These are phyloP conservation scores for Pegoplata infirma DNA, from an alignment of 2,888 invertebrate genomes.

Conservation along the genomic window DNA sequence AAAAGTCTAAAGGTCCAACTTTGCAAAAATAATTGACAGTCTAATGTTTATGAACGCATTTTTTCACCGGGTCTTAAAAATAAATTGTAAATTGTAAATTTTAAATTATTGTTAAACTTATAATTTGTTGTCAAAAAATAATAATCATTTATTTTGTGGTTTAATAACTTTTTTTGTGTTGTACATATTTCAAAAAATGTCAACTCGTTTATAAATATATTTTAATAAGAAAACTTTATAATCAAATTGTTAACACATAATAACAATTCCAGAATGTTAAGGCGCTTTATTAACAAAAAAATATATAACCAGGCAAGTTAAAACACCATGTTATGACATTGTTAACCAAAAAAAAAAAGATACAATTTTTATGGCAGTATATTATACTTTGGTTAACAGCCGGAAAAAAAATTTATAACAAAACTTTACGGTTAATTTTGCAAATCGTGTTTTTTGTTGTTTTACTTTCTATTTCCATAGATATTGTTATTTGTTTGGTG, in stretches of 20 bases:
- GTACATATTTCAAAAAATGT: not conserved
- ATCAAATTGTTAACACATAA: constrained; percentile 36
- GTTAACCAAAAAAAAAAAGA: not conserved
- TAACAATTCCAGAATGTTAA: constrained; percentile 3
- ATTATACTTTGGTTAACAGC: not conserved
- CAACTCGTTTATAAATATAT: not conserved
- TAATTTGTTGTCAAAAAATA: not conserved
- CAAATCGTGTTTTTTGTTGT: constrained; percentile 17
- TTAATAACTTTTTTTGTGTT: not conserved
- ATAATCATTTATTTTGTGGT: too few relatives aligned
- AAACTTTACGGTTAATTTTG: constrained; percentile 16
- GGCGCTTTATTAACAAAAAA: not conserved
- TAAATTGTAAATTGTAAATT: too few relatives aligned
- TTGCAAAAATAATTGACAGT: too few relatives aligned
- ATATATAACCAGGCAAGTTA: not conserved
- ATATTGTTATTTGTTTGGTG: not conserved
- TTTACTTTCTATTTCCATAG: not conserved
- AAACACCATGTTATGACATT: too few relatives aligned
- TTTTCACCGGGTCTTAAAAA: too few relatives aligned
- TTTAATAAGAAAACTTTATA: constrained; percentile 55
- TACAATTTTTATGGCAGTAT: too few relatives aligned
- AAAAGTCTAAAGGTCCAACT: too few relatives aligned
- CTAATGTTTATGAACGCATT: too few relatives aligned
- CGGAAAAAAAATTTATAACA: not conserved
- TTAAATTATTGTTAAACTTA: too few relatives aligned